These are phyloP conservation scores for Saguinus midas DNA, from an alignment of 2,113 vertebrate genomes.

Conservation along the genomic window DNA sequence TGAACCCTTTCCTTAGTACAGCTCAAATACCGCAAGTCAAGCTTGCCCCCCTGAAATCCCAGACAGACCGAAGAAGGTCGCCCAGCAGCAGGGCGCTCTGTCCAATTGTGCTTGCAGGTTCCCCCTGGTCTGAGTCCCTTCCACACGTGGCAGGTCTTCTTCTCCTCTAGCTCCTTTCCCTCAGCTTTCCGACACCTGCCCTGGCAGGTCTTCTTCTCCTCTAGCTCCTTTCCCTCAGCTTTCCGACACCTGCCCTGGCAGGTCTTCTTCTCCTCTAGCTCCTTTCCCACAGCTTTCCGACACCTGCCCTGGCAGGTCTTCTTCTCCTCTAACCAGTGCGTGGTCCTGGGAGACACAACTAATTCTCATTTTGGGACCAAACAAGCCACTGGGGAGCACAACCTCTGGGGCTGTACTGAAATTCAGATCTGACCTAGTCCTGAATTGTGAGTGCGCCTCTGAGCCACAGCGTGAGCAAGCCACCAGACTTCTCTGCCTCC, in stretches of 20 bases:
- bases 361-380: background rate
- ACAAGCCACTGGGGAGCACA: background rate
- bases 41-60: background rate
- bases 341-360: background rate
- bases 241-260: accelerated
- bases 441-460: background rate
- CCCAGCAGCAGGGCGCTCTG: too few species aligned
- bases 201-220: too few species aligned
- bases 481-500: background rate
- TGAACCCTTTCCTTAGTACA: background rate
- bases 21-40: background rate
- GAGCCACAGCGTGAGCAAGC: background rate
- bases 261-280: background rate
- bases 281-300: background rate
- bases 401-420: background rate
- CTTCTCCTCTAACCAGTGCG: accelerated
- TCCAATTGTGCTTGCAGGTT: too few species aligned
- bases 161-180: background rate
- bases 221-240: background rate
- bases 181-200: accelerated
- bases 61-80: background rate
- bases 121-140: background rate
- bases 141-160: accelerated
- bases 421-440: background rate
- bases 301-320: too few species aligned